Evolutionary conservation across 1,140 invertebrate genomes (phyloP), one percentile per base, ranked within the genome.

Genomic region (Cephus cinctus): DNA sequence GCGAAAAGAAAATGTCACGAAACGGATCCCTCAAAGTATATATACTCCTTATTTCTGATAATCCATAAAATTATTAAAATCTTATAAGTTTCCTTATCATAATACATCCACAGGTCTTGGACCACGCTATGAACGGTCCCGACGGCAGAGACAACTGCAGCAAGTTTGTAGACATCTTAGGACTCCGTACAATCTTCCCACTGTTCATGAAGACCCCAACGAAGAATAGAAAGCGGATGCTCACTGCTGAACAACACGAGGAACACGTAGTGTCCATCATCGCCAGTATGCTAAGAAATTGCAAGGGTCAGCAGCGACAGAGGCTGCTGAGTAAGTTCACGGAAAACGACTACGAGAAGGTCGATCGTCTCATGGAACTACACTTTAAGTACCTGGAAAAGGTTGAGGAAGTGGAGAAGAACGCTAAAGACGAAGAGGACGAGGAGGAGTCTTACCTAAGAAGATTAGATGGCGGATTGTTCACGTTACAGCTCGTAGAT

Each of bases 201-300:
- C 76, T 99, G 0, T 99, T 99, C 67, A 98, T 99, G 96, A 96
- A 98, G 79, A 98, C 96, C 0, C 96, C 96, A 3, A 92, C 89
- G 46, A 90, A 89, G 60, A 86, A 87, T 57, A 82, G 90, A 52
- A 90, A 89, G 69, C 88, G 89, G 61, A 83, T 96, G 22, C 80
- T 95, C 11, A 89, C 88, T 5, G 81, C 89, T 4, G 90, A 96
- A 69, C 92, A 97, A 71, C 89, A 96, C 59, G 95, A 98, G 84
- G 95, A 98, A 73, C 94, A 98, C 73, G 91, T 97, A 9, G 81
- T 92, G 25, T 96, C 96, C 0, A 94, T 99, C 40, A 92, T 99
- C 65, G 86, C 92, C 0, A 90, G 91, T 36, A 90, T 99, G 84
- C 76, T 99, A 39, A 84, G 90, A 46, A 96, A 97, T 66, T 96